A percentile compares a stretch with the other conserved stretches of the same genome.
Conservation (phyloP, 2,888 invertebrate species). For the Erynnis tages region DNA sequence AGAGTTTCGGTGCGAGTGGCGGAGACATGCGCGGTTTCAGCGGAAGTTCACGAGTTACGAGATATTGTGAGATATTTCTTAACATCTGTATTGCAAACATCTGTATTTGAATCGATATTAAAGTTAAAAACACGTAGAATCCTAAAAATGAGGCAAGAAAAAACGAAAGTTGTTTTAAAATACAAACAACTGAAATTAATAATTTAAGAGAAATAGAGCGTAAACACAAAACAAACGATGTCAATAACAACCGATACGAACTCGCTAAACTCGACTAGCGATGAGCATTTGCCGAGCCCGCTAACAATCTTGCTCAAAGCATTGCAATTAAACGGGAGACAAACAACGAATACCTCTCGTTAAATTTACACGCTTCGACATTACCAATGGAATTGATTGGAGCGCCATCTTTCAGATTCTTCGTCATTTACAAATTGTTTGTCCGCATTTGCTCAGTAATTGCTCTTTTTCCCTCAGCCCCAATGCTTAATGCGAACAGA, state of each 20-base stretch:
- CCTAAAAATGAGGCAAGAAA: not conserved
- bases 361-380: slow-evolving; percentile 41
- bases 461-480: slow-evolving; percentile 5
- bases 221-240: slow-evolving; percentile 1
- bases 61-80: too few relatives aligned
- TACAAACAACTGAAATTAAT: not conserved
- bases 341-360: slow-evolving; percentile 32
- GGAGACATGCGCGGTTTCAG: too few relatives aligned
- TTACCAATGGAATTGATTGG: slow-evolving; percentile 37
- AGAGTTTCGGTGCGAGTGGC: too few relatives aligned
- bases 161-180: not conserved
- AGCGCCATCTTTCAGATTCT: slow-evolving; percentile 28
- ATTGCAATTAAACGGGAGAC: slow-evolving; percentile 26
- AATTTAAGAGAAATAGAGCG: not conserved
- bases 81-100: too few relatives aligned
- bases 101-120: too few relatives aligned
- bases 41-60: too few relatives aligned
- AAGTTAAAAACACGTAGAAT: too few relatives aligned
- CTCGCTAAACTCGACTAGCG: not conserved
- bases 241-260: not conserved
- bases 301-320: slow-evolving; percentile 22
- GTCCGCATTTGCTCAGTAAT: slow-evolving; percentile 19
- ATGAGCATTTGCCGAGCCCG: slow-evolving; percentile 6
- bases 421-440: slow-evolving; percentile 35
- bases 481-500: slow-evolving; percentile 18